Conservation (phyloP, 2,888 invertebrate species). For the Ommatoiulus sabulosus region DNA sequence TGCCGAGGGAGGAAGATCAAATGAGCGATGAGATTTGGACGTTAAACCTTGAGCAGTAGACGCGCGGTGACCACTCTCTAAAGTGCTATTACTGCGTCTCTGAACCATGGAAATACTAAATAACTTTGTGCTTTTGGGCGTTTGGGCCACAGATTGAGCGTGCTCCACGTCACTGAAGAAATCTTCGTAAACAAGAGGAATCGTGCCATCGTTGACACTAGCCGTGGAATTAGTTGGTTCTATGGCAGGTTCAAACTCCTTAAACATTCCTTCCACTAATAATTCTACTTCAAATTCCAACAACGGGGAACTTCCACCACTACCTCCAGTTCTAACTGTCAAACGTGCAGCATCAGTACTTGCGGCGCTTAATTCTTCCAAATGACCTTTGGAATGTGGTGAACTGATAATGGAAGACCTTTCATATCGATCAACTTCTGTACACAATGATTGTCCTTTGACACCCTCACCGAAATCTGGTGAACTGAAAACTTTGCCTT, state of each 20-base stretch:
- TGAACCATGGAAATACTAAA: conserved; percentile 58
- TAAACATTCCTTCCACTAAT: conserved; percentile 54
- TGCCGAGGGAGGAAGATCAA: conserved; percentile 41
- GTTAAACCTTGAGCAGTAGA: conserved; percentile 46
- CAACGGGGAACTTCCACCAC: conserved; percentile 53
- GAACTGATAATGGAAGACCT: not conserved
- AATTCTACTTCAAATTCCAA: conserved; percentile 57
- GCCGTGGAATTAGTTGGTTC: not conserved
- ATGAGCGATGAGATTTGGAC: conserved; percentile 51
- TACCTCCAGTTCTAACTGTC: conserved; percentile 42
- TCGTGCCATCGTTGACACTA: not conserved
- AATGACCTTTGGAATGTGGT: not conserved
- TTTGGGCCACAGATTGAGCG: not conserved
- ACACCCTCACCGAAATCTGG: not conserved
- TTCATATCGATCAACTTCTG: not conserved
- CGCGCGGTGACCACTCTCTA: not conserved
- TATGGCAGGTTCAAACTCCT: conserved; percentile 18
- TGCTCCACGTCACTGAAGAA: not conserved
- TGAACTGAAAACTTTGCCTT: not conserved
- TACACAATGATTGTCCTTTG: conserved; percentile 28
- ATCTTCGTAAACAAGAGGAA: not conserved
- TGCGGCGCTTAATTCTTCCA: not conserved
- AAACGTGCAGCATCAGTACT: conserved; percentile 17
- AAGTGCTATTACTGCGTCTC: conserved; percentile 21
- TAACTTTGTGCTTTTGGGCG: conserved; percentile 54